These are phyloP conservation scores for Ovibos moschatus DNA, from an alignment of 2,113 vertebrate species.

Conservation along the genomic window DNA sequence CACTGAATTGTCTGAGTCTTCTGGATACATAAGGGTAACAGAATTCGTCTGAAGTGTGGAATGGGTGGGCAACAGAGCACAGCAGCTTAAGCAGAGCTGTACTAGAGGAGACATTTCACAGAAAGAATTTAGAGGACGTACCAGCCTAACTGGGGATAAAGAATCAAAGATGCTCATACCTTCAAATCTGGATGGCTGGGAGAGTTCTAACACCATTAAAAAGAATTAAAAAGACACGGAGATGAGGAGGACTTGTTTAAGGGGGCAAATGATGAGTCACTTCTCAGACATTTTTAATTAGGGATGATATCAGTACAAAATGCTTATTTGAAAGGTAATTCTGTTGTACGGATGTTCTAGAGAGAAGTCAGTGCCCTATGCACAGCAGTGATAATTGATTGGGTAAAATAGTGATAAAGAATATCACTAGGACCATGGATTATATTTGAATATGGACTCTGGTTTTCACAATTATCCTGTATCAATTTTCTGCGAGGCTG, in stretches of 20 bases:
- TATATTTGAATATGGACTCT: neutral
- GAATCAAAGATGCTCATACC: neutral
- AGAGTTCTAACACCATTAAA: neutral
- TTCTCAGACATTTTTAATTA: slow-evolving; percentile 43
- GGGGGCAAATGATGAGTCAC: slow-evolving; percentile 2
- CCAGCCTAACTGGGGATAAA: neutral
- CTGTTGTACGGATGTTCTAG: slow-evolving; percentile 34
- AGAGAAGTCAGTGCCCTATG: slow-evolving; percentile 17
- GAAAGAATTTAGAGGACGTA: neutral
- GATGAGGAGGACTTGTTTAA: neutral
- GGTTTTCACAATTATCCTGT: slow-evolving; percentile 1
- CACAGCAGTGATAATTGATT: neutral
- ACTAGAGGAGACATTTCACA: neutral
- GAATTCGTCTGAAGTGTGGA: neutral
- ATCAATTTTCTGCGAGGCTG: neutral
- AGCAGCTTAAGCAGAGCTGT: neutral
- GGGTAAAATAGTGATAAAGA: neutral
- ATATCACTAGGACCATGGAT: neutral
- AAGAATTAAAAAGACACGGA: neutral
- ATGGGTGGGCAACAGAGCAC: neutral
- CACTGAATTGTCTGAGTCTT: neutral
- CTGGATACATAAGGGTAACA: neutral
- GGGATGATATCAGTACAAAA: slow-evolving; percentile 16
- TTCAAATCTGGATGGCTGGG: neutral
- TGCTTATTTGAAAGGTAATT: slow-evolving; percentile 17